These are phyloP conservation scores for Siniperca scherzeri DNA, from an alignment of 2,797 vertebrate species.

Conservation along the genomic window DNA sequence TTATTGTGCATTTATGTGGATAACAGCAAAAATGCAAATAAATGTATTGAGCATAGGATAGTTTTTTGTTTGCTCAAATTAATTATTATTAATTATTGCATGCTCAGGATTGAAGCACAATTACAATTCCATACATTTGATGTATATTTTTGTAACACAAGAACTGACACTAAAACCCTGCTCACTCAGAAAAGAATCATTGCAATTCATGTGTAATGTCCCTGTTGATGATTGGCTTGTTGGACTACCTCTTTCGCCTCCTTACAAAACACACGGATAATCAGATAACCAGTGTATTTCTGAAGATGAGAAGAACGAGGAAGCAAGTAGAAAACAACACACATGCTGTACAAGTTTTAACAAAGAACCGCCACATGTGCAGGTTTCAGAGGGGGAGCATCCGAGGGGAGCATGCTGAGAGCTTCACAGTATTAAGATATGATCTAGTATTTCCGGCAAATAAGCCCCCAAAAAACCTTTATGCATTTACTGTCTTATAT, in stretches of 20 bases:
- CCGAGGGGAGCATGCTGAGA: neutral
- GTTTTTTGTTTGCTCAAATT: no score
- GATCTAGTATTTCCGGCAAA: constrained; percentile 5
- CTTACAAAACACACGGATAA: neutral
- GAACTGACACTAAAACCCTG: no score
- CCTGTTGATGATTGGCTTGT: constrained; percentile 1
- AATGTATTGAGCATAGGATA: no score
- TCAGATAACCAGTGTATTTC: neutral
- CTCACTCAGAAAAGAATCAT: neutral
- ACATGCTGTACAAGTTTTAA: neutral
- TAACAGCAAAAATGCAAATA: no score
- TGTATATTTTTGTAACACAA: neutral
- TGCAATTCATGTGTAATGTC: neutral
- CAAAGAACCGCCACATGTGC: neutral
- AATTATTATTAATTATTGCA: no score
- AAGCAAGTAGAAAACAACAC: neutral
- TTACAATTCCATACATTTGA: neutral
- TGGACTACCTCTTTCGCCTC: neutral
- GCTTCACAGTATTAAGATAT: neutral
- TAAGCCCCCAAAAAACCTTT: neutral
- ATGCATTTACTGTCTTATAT: neutral
- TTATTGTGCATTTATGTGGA: neutral
- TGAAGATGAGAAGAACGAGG: neutral
- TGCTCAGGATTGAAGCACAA: neutral
- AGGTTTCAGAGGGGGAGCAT: neutral